Percentiles rank a stretch among this genome's conserved stretches.
Conservation (phyloP, 2,113 vertebrate genomes). For the Gavia stellata region DNA sequence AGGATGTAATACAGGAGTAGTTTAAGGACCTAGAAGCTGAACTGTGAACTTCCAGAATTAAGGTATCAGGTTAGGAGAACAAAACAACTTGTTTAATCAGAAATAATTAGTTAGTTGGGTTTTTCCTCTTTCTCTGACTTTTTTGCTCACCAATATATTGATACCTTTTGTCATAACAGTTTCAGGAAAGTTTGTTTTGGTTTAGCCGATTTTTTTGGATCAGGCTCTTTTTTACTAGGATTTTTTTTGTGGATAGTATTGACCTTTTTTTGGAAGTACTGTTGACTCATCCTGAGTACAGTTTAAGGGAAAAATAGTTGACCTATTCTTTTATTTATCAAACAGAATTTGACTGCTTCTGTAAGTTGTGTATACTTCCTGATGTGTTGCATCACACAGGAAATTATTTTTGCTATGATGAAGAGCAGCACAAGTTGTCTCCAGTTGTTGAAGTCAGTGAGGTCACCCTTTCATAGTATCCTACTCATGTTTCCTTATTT, state of each 20-base stretch:
- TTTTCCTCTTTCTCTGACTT: background rate
- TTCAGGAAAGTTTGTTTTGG: background rate
- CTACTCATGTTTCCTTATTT: constrained; percentile 7
- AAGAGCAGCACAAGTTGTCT: background rate
- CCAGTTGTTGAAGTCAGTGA: background rate
- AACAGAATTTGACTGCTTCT: constrained; percentile 10
- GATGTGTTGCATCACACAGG: background rate
- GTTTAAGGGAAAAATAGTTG: background rate
- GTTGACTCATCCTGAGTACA: background rate
- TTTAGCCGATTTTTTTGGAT: background rate
- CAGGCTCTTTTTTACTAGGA: background rate
- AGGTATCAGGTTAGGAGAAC: background rate
- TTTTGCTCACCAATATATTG: background rate
- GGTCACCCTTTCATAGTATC: constrained; percentile 9
- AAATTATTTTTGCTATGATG: background rate
- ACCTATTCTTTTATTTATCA: constrained; percentile 18
- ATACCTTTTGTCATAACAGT: background rate
- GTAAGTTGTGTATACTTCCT: background rate
- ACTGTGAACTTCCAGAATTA: background rate
- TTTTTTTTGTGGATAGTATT: background rate
- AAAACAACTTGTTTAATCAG: background rate
- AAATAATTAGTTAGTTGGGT: background rate
- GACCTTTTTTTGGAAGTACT: background rate
- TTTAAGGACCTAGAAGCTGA: background rate
- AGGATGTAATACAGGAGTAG: background rate